phyloP scores from a whole-genome alignment of 2,113 vertebrate species.

The Apodemus speciosus region DNA sequence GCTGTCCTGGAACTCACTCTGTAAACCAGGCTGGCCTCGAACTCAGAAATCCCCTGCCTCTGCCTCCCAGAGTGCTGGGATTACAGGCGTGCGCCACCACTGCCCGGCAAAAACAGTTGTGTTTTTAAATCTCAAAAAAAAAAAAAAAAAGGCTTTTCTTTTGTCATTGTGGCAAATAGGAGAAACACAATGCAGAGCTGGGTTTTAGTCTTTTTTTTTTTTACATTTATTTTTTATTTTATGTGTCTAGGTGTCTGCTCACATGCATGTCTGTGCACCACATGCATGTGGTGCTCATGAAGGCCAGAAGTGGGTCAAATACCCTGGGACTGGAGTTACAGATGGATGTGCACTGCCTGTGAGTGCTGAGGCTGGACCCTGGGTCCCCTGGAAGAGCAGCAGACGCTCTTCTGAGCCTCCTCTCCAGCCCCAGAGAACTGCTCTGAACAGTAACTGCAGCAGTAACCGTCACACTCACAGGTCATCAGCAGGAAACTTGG shows the following conservation, averaged over 20 bases:
- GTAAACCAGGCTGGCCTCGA: too few relatives aligned
- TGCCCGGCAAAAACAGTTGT: not conserved
- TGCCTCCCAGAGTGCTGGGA: too few relatives aligned
- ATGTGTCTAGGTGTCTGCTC: not conserved
- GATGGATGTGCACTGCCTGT: too few relatives aligned
- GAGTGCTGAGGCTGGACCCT: not conserved
- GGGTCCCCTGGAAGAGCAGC: not conserved
- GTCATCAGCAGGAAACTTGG: not conserved
- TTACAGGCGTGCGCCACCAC: too few relatives aligned
- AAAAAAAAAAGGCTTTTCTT: not conserved
- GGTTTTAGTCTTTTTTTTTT: not conserved
- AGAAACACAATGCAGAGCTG: not conserved
- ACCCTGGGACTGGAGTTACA: not conserved
- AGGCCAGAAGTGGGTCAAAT: not conserved
- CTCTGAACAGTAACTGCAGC: not conserved
- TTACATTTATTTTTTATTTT: not conserved
- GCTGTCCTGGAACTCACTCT: too few relatives aligned
- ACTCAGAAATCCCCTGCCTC: too few relatives aligned
- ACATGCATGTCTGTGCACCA: not conserved
- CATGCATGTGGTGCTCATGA: rapidly evolving
- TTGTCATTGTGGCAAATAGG: not conserved
- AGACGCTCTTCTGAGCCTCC: not conserved
- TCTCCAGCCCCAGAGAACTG: not conserved
- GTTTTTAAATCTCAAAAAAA: not conserved
- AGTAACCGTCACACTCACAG: not conserved